These are phyloP conservation scores for Idaea straminata DNA, from an alignment of 2,888 invertebrate species.

Conservation along the genomic window DNA sequence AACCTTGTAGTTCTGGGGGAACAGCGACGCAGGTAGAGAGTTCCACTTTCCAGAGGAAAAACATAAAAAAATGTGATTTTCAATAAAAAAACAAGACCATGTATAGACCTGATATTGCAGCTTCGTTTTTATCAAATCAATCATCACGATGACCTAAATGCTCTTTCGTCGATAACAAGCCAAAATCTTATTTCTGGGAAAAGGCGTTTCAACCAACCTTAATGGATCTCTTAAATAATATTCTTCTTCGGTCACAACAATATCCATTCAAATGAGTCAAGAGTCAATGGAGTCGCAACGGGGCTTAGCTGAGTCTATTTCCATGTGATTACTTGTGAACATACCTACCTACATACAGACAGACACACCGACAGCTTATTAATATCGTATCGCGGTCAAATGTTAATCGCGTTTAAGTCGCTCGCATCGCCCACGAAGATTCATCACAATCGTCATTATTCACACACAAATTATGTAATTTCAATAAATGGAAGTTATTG, in stretches of 20 bases:
- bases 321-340: slow-evolving; percentile 61
- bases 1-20: too few relatives aligned
- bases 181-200: not conserved
- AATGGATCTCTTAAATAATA: not conserved
- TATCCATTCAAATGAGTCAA: slow-evolving; percentile 48
- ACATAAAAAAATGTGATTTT: too few relatives aligned
- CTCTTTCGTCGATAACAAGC: not conserved
- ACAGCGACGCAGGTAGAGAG: too few relatives aligned
- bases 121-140: not conserved
- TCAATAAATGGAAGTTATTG: slow-evolving; percentile 80
- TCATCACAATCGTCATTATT: slow-evolving; percentile 80
- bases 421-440: slow-evolving; percentile 79
- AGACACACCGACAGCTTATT: slow-evolving; percentile 67
- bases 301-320: slow-evolving; percentile 53
- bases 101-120: not conserved
- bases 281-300: slow-evolving; percentile 46
- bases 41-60: too few relatives aligned
- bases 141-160: not conserved
- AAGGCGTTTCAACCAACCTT: not conserved
- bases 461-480: slow-evolving; percentile 81
- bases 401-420: slow-evolving; percentile 79
- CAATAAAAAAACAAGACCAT: too few relatives aligned
- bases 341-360: slow-evolving; percentile 19
- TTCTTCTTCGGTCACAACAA: slow-evolving; percentile 23
- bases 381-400: slow-evolving; percentile 75